These are phyloP conservation scores for Orchesella cincta DNA, from an alignment of 1,140 invertebrate genomes.

Conservation along the genomic window DNA sequence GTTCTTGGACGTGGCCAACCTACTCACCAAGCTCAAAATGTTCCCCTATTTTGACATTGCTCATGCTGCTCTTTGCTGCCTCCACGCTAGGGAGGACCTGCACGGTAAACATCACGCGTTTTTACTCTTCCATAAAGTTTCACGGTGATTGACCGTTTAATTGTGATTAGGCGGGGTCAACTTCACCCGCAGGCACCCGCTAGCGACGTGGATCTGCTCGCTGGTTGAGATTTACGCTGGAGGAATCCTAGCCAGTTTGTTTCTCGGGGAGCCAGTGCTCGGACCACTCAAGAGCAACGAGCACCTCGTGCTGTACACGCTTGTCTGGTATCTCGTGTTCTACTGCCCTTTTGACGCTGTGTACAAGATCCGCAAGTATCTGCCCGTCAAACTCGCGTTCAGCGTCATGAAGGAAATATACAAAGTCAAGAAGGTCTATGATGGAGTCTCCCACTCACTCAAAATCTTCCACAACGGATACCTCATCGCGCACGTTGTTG, in stretches of 20 bases:
- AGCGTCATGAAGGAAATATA: conserved; percentile 95
- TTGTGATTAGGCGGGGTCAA: conserved; percentile 71
- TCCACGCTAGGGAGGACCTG: conserved; percentile 93
- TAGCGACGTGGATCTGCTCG: conserved; percentile 95
- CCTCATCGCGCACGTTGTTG: conserved; percentile 93
- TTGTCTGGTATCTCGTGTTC: conserved; percentile 75
- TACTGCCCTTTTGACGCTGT: conserved; percentile 98
- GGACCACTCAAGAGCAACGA: conserved; percentile 94
- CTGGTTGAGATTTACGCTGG: conserved; percentile 98
- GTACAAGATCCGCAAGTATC: conserved; percentile 92
- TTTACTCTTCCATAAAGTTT: neutral
- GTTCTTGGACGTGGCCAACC: conserved; percentile 95
- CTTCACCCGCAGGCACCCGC: conserved; percentile 97
- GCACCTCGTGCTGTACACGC: conserved; percentile 83
- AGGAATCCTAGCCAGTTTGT: conserved; percentile 87
- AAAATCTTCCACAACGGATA: conserved; percentile 97
- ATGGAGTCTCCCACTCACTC: conserved; percentile 92
- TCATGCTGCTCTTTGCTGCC: conserved; percentile 84
- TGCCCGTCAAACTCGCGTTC: conserved; percentile 90
- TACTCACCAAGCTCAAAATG: conserved; percentile 98
- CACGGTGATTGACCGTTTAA: neutral
- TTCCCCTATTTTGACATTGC: conserved; percentile 99
- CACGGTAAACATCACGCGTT: conserved; percentile 66
- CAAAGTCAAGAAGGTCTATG: conserved; percentile 95
- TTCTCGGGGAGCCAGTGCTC: conserved; percentile 93